Conservation (phyloP, 2,888 invertebrate species). For the Trachelus stipa region DNA sequence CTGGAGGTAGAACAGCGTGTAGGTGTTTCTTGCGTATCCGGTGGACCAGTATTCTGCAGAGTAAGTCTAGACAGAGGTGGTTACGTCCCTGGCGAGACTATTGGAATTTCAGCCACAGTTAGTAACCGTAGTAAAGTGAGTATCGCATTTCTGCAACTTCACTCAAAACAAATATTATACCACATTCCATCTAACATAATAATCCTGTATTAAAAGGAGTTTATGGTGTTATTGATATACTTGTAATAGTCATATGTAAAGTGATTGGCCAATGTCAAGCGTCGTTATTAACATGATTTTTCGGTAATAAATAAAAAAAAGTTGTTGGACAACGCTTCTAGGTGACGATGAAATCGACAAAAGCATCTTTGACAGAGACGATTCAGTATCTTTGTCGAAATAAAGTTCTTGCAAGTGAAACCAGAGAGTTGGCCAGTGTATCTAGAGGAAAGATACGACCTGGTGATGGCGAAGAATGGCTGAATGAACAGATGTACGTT, state of each 20-base stretch:
- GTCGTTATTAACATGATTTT: neutral
- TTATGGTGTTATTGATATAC: neutral
- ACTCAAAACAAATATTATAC: neutral
- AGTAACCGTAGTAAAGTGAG: conserved; percentile 84
- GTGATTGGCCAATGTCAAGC: neutral
- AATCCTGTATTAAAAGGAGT: neutral
- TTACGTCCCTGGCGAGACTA: conserved; percentile 94
- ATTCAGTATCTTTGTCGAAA: conserved; percentile 90
- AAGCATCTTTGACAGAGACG: conserved; percentile 89
- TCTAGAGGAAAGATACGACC: conserved; percentile 84
- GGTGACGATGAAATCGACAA: conserved; percentile 82
- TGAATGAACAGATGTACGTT: conserved; percentile 88
- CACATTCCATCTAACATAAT: neutral
- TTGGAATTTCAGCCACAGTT: conserved; percentile 86
- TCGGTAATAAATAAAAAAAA: conserved; percentile 4
- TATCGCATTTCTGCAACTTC: conserved; percentile 24
- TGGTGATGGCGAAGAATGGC: conserved; percentile 86
- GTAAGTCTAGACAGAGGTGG: conserved; percentile 91
- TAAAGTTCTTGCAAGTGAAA: conserved; percentile 88
- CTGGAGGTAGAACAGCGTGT: conserved; percentile 92
- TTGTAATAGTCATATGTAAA: neutral
- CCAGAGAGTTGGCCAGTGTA: conserved; percentile 84
- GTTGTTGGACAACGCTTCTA: conserved; percentile 19
- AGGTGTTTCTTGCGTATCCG: conserved; percentile 88
- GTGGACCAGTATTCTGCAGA: conserved; percentile 87